phyloP scores from a whole-genome alignment of 2,113 vertebrate species.

The Rhea americana region DNA sequence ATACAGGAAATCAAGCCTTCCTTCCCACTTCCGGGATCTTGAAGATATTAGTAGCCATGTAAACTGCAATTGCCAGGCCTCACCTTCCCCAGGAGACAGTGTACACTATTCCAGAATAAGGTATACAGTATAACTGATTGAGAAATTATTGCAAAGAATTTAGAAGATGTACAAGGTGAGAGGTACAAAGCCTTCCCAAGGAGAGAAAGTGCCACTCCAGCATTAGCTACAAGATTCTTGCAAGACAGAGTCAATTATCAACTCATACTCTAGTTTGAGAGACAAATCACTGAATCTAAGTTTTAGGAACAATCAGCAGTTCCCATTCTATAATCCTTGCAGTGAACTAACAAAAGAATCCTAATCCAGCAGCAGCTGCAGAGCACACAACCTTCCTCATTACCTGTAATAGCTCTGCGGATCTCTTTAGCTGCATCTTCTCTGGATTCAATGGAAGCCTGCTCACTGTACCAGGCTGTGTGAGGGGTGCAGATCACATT shows the following conservation, averaged over 20 bases:
- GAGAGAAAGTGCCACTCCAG: neutral
- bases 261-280: neutral
- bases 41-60: neutral
- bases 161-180: neutral
- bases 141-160: neutral
- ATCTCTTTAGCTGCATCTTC: slow-evolving; percentile 91
- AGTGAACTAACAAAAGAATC: neutral
- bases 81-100: neutral
- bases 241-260: neutral
- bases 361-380: slow-evolving; percentile 25
- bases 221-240: neutral
- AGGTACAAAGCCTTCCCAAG: neutral
- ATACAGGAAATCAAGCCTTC: neutral
- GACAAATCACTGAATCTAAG: neutral
- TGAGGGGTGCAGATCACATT: slow-evolving; percentile 91
- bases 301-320: slow-evolving; percentile 4
- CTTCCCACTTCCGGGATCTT: neutral
- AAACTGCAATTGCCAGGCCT: neutral
- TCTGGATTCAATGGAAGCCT: slow-evolving; percentile 88
- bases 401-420: slow-evolving; percentile 89
- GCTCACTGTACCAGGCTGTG: slow-evolving; percentile 92
- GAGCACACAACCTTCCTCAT: neutral
- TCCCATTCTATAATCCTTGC: neutral
- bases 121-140: neutral
- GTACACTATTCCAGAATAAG: neutral